Base-by-base conservation (phyloP, 2,888 invertebrate species). In the Drosophila nigricruria region DNA sequence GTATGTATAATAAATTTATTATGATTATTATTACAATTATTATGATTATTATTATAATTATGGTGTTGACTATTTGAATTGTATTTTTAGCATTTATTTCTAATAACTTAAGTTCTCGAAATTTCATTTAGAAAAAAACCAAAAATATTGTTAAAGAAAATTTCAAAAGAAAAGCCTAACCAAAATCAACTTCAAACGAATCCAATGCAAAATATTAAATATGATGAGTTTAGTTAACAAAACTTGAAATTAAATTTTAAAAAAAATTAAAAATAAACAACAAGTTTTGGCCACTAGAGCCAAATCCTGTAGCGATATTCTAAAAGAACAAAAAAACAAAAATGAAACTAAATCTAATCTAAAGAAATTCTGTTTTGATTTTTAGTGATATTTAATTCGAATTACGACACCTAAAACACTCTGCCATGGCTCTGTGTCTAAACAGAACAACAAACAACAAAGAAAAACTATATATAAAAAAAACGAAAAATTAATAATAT, bases 371-470 rank as follows among this genome's bases (percentile, higher is more conserved):
- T 71, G 68, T 84, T 87, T 81, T 77, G 53, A 70, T 80, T 84
- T 85, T 77, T 85, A 84, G 86, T 88, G 84, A 85, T 88, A 82
- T 87, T 67, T 60, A 79, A 88, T 84, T 84, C 70, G 65, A 75
- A 69, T 67, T 69, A 65, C 43, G 70, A 81, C 70, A 71, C 76
- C 73, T 71, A 71, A 60, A 60, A 63, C 75, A 82, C 77, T 86
- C 83, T 84, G 86, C 78, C 86, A 86, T 73, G 83, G 63, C 73
- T 88, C 72, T 82, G 81, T 80, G 79, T 67, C 57, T 58, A 52
- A 71, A 63, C 70, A 77, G 65, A 78, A 57, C 43, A 70, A 58
- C 67, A 74, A 66, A 65, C 40, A 64, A 74, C 49, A 60, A 50
- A 57, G 56, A 52, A 65, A 77, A 71, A 66, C 65, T 58, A 73